Evolutionary conservation across 2,113 vertebrate species (phyloP), one percentile per base, ranked within the genome.

Genomic region (Hemiprocne comata): DNA sequence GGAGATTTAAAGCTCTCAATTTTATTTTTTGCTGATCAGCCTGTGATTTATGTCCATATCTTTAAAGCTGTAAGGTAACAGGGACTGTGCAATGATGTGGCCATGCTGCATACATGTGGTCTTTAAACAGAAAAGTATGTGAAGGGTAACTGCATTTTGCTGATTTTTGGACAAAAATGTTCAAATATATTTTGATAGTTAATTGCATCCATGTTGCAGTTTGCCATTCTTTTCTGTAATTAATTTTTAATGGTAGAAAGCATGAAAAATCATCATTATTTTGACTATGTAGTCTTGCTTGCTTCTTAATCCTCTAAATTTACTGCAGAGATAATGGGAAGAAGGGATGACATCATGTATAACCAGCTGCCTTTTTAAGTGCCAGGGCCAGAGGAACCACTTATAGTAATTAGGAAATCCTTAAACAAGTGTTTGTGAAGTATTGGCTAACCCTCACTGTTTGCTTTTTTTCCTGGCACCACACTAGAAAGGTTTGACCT

Each of bases 321-420:
- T 97, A 98, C 96, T 93, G 95, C 92, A 75, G 95, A 98, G 97
- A 98, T 97, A 98, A 98, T 97, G 97, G 94, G 96, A 83, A 84
- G 86, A 71, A 94, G 54, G 94, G 97, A 98, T 99, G 99, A 99
- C 99, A 99, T 99, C 99, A 98, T 95, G 98, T 97, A 90, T 97
- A 97, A 97, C 97, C 97, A 98, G 97, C 98, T 97, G 98, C 97
- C 98, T 99, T 99, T 95, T 99, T 98, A 99, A 99, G 98, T 98
- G 98, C 98, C 97, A 98, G 98, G 98, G 98, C 98, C 98, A 97
- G 98, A 99, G 98, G 98, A 99, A 98, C 98, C 99, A 99, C 99
- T 99, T 99, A 99, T 94, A 98, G 98, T 99, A 99, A 99, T 99
- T 99, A 99, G 99, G 99, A 99, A 99, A 99, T 99, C 99, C 99